Evolutionary conservation across 2,797 vertebrate species (phyloP).

Genomic region (Onychomys torridus): DNA sequence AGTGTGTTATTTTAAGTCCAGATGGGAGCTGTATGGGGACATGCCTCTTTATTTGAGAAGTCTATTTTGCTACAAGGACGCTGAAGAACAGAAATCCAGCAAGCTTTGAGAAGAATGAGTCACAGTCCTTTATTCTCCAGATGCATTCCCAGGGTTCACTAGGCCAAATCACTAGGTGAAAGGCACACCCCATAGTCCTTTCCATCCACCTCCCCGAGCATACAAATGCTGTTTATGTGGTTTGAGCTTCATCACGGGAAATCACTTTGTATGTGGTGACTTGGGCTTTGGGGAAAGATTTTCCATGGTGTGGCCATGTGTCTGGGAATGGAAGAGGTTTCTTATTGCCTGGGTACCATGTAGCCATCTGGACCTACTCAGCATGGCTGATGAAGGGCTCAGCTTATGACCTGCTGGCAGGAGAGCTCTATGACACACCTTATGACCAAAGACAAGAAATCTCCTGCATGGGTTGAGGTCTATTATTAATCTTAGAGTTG

Average conservation of each 20-base stretch:
- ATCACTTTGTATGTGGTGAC: no score
- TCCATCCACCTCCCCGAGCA: background rate
- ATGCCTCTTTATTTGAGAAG: background rate
- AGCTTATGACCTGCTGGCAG: fast-evolving
- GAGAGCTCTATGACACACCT: background rate
- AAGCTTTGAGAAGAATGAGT: background rate
- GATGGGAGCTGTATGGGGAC: no score
- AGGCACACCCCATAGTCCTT: no score
- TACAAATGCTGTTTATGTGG: background rate
- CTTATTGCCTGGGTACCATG: background rate
- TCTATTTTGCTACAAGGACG: background rate
- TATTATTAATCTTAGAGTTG: background rate
- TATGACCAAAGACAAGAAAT: background rate
- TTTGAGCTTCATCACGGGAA: background rate
- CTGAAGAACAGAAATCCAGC: background rate
- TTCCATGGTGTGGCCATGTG: background rate
- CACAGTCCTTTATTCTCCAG: no score
- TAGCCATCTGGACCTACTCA: background rate
- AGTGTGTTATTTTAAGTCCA: background rate
- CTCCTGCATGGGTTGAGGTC: background rate
- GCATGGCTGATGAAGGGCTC: background rate
- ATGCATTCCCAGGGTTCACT: background rate
- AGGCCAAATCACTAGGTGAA: background rate
- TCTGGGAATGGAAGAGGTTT: background rate
- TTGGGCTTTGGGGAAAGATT: background rate